Conservation (phyloP, 2,113 vertebrate genomes). For the Micromys minutus region DNA sequence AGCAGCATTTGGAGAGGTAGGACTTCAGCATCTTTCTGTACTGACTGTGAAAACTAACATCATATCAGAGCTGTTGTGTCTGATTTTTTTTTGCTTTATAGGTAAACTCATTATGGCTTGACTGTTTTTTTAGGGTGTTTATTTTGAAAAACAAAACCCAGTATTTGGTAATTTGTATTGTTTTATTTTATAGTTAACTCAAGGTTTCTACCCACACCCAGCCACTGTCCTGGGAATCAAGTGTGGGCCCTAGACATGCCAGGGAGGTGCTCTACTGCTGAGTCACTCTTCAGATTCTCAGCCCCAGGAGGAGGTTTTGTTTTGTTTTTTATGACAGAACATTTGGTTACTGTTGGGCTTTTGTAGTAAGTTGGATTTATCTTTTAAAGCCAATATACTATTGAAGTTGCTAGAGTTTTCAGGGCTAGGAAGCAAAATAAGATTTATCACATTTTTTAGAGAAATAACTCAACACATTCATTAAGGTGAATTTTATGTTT, state of each 20-base stretch:
- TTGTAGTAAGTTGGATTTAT: not conserved
- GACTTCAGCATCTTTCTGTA: not conserved
- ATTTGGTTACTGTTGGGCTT: not conserved
- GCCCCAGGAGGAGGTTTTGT: not conserved
- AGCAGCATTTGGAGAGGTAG: constrained; percentile 96
- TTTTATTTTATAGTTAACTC: constrained; percentile 19
- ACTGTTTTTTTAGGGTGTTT: not conserved
- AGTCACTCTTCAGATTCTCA: not conserved
- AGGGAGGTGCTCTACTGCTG: not conserved
- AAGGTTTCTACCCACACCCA: not conserved
- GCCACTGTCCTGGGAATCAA: not conserved
- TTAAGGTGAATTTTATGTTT: constrained; percentile 40
- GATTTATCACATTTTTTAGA: constrained; percentile 31
- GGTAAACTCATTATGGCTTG: not conserved
- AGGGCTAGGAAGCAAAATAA: not conserved
- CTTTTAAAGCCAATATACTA: not conserved
- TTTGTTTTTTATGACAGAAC: not conserved
- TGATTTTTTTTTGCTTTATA: constrained; percentile 24
- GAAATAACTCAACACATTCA: not conserved
- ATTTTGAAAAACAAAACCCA: not conserved
- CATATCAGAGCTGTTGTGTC: not conserved
- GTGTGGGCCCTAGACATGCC: too few relatives aligned
- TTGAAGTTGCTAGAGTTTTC: constrained; percentile 31
- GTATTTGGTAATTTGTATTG: not conserved
- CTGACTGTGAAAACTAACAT: not conserved